Percentiles rank a stretch among this genome's conserved stretches.
Conservation (phyloP, 2,888 invertebrate genomes). For the Notodromas monacha region DNA sequence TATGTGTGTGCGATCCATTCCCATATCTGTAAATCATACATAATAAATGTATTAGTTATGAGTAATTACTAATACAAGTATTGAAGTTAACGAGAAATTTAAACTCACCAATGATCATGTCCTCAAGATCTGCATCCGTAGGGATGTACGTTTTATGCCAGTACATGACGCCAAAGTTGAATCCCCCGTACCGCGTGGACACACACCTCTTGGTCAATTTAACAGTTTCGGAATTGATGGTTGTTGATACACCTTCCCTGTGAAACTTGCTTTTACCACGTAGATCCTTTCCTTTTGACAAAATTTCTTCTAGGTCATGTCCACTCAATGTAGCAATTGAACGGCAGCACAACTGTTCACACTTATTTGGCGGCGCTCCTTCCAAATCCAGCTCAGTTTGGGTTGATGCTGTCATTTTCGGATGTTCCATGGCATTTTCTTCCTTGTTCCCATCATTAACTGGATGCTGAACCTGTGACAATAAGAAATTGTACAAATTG, state of each 20-base stretch:
- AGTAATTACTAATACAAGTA: slow-evolving; percentile 4
- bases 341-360: slow-evolving; percentile 4
- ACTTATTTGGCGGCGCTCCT: slow-evolving; percentile 4
- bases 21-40: slow-evolving; percentile 2
- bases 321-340: slow-evolving; percentile 4
- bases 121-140: slow-evolving; percentile 4
- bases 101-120: slow-evolving; percentile 4
- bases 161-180: slow-evolving; percentile 2
- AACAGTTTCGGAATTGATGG: slow-evolving; percentile 4
- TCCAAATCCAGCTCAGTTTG: slow-evolving; percentile 4
- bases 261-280: slow-evolving; percentile 4
- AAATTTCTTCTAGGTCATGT: slow-evolving; percentile 4
- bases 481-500: slow-evolving; percentile 4
- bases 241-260: slow-evolving; percentile 4
- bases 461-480: slow-evolving; percentile 4
- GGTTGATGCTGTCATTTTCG: slow-evolving; percentile 1
- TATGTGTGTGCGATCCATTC: slow-evolving; percentile 4
- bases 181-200: slow-evolving; percentile 4
- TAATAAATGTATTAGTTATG: slow-evolving; percentile 4
- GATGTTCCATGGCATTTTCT: slow-evolving; percentile 4
- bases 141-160: slow-evolving; percentile 4
- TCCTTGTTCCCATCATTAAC: not conserved
- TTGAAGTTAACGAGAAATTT: slow-evolving; percentile 4
- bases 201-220: slow-evolving; percentile 4
- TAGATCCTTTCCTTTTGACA: slow-evolving; percentile 4